phyloP scores from a whole-genome alignment of 2,797 vertebrate genomes.

The Discoglossus pictus region DNA sequence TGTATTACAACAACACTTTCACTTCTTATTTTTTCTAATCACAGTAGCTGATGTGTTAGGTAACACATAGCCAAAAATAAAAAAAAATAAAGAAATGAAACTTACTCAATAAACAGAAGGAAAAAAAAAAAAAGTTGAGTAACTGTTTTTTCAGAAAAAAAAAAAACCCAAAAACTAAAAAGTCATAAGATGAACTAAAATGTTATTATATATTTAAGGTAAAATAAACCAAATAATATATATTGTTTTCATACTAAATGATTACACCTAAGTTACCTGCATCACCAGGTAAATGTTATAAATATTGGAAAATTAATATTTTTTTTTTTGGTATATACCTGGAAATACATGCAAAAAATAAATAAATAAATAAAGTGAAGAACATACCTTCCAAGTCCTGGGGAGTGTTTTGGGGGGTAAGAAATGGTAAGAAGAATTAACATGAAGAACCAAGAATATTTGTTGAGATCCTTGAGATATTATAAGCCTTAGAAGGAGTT shows the following conservation, averaged over 20 bases:
- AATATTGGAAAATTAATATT: too few relatives aligned
- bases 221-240: neutral
- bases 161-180: too few relatives aligned
- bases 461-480: constrained; percentile 81
- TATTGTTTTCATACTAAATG: too few relatives aligned
- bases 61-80: constrained; percentile 59
- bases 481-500: constrained; percentile 91
- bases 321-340: too few relatives aligned
- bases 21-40: constrained; percentile 75
- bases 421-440: constrained; percentile 77
- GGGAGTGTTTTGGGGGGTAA: constrained; percentile 79
- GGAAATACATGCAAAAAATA: constrained; percentile 51
- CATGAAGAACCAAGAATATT: constrained; percentile 73
- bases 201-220: constrained; percentile 52
- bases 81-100: constrained; percentile 80
- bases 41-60: constrained; percentile 72
- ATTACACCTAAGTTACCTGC: constrained; percentile 74
- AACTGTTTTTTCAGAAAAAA: constrained; percentile 8
- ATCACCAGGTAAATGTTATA: constrained; percentile 70
- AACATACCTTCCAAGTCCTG: constrained; percentile 85
- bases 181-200: constrained; percentile 43
- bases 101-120: constrained; percentile 68
- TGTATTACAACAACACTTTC: constrained; percentile 73
- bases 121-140: constrained; percentile 65
- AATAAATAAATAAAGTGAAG: constrained; percentile 55